Percentiles rank a stretch among this genome's conserved stretches.
Conservation (phyloP, 2,113 vertebrate genomes). For the Mustela nigripes region DNA sequence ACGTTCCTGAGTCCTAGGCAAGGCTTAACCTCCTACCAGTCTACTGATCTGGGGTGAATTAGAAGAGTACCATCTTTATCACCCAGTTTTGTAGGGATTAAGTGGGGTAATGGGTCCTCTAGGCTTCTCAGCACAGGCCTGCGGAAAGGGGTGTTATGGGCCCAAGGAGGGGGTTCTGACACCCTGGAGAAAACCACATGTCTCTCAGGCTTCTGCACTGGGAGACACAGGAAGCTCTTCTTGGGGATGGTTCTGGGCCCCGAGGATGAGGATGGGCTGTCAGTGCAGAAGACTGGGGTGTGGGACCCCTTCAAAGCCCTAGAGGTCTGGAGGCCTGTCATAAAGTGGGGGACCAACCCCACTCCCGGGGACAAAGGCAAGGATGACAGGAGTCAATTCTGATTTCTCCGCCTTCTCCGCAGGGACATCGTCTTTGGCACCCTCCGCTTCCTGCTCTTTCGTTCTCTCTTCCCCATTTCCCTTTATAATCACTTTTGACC, state of each 20-base stretch:
- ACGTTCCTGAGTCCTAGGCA: not conserved
- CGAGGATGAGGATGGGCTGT: not conserved
- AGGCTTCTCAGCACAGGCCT: not conserved
- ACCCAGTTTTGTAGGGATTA: fast-evolving
- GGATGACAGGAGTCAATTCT: not conserved
- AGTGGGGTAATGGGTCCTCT: too few species aligned
- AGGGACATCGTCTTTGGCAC: not conserved
- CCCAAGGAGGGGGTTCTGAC: too few species aligned
- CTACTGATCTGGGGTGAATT: not conserved
- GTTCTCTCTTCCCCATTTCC: not conserved
- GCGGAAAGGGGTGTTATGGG: not conserved
- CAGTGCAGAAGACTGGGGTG: not conserved
- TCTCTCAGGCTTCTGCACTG: not conserved
- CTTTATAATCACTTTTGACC: not conserved
- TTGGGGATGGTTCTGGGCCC: not conserved
- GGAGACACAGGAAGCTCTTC: not conserved
- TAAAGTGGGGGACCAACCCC: not conserved
- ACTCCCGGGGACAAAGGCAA: too few species aligned
- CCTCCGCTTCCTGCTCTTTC: too few species aligned
- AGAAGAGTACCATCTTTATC: not conserved
- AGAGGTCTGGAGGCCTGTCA: not conserved
- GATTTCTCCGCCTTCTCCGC: not conserved
- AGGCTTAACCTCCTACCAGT: not conserved
- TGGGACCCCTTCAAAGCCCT: not conserved
- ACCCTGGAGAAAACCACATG: too few species aligned